Conservation (phyloP, 1,140 invertebrate species). For the Zaprionus nigranus region DNA sequence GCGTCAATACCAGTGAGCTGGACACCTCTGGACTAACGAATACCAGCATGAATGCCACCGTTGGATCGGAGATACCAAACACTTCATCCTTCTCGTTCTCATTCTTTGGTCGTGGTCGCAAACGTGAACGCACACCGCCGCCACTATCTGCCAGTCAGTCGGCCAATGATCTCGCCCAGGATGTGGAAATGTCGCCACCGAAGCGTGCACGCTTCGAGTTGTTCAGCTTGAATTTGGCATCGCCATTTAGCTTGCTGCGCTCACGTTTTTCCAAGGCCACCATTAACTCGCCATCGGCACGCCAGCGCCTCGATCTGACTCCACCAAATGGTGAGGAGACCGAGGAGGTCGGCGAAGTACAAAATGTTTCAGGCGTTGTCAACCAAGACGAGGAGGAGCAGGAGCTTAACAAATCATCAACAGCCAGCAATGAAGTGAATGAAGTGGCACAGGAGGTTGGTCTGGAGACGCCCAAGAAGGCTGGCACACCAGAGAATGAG, state of each 20-base stretch:
- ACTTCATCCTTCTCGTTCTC: conserved; percentile 78
- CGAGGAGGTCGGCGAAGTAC: conserved; percentile 51
- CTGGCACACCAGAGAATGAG: conserved; percentile 25
- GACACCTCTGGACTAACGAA: conserved; percentile 70
- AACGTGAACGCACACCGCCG: conserved; percentile 72
- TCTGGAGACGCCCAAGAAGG: conserved; percentile 60
- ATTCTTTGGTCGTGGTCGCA: conserved; percentile 70
- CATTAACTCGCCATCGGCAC: conserved; percentile 58
- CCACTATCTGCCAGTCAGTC: conserved; percentile 59
- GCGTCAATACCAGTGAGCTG: conserved; percentile 63
- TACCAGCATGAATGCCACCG: conserved; percentile 79
- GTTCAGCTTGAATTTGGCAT: conserved; percentile 69
- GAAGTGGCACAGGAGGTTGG: conserved; percentile 59
- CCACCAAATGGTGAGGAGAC: too few relatives aligned
- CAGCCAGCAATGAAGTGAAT: conserved; percentile 47
- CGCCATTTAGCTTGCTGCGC: conserved; percentile 71
- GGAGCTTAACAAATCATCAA: conserved; percentile 46
- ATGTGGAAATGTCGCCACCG: conserved; percentile 74
- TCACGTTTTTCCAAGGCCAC: conserved; percentile 68
- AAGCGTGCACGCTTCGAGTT: conserved; percentile 77
- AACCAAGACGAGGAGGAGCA: conserved; percentile 61
- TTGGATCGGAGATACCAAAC: conserved; percentile 77
- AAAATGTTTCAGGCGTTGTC: conserved; percentile 69
- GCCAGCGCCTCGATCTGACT: conserved; percentile 45
- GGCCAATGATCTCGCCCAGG: conserved; percentile 64